Evolutionary conservation across 2,888 invertebrate species (phyloP), one percentile per base, ranked within the genome.

Genomic region (Drosophila flavopinicola): DNA sequence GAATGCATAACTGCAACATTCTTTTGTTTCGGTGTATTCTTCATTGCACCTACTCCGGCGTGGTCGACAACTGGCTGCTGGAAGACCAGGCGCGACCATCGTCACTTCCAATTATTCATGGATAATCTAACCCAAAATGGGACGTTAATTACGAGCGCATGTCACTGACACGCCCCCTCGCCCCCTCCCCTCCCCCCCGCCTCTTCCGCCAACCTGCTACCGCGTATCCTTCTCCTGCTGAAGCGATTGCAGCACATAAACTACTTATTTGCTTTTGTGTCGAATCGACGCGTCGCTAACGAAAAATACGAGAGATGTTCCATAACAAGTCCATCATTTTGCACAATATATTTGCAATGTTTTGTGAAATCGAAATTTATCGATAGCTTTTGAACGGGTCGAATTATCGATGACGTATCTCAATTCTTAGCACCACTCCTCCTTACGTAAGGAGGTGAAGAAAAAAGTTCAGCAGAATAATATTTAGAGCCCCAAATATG

Each of bases 81-180:
- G 29, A 44, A 41, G 30, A 24, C 20, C 47, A 47, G 63, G 53
- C 68, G 65, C 75, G 48, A 65, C 59, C 76, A 70, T 52, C 61
- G 66, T 54, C 63, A 66, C 75, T 70, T 57, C 84, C 90, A 89
- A 90, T 91, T 91, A 90, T 88, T 90, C 88, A 89, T 88, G 90
- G 90, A 88, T 89, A 90, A 90, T 90, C 88, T 89, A 90, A 88
- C 89, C 89, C 88, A 78, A 87, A 90, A 90, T 90, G 88, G 90
- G 89, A 89, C 90, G 88, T 90, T 90, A 90, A 90, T 90, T 90
- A 90, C 90, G 57, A 56, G 66, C 75, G 76, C 86, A 83, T 80
- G 80, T 80, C 86, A 85, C 29, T 61, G 73, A 56, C 86, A 79
- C 59, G 30, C 29, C 27, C 23, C n/a, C 6, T 7, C 10, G 3